Evolutionary conservation across 2,113 vertebrate species (phyloP).

Genomic region (Chroicocephalus ridibundus): DNA sequence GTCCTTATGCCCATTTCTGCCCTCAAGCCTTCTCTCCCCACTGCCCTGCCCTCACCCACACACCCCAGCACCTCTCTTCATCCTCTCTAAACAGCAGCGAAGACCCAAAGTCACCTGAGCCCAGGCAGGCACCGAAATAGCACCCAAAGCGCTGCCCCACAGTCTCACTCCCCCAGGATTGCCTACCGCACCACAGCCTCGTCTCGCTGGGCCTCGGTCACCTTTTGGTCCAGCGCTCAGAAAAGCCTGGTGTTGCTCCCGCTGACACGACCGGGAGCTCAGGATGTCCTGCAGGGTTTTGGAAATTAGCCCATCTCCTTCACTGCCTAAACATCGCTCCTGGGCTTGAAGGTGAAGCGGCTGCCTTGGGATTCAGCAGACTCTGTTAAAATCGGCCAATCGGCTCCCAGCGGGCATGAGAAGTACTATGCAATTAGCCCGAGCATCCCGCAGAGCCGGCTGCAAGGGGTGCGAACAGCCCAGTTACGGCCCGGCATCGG

Average conservation of each 20-base stretch:
- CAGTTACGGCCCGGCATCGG: rapidly evolving
- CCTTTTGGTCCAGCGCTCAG: not conserved
- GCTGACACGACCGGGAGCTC: not conserved
- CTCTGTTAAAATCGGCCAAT: rapidly evolving
- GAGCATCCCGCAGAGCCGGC: not conserved
- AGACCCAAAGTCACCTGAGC: not conserved
- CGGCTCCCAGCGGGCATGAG: not conserved
- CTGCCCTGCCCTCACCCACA: not conserved
- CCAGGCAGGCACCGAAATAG: not conserved
- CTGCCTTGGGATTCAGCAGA: not conserved
- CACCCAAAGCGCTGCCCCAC: not conserved
- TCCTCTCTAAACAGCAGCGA: not conserved
- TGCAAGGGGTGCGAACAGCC: rapidly evolving
- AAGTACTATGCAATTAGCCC: not conserved
- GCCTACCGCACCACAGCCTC: not conserved
- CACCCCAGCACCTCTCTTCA: not conserved
- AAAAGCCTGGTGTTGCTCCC: not conserved
- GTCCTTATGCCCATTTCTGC: not conserved
- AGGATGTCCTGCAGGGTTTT: not conserved
- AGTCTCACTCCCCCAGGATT: not conserved
- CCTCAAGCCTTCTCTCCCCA: not conserved
- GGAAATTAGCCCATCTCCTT: not conserved
- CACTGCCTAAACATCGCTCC: not conserved
- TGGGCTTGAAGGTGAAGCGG: not conserved
- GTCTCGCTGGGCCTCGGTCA: not conserved